A percentile compares a stretch with the other conserved stretches of the same genome.
Conservation (phyloP, 2,888 invertebrate species). For the Phasia obesa region DNA sequence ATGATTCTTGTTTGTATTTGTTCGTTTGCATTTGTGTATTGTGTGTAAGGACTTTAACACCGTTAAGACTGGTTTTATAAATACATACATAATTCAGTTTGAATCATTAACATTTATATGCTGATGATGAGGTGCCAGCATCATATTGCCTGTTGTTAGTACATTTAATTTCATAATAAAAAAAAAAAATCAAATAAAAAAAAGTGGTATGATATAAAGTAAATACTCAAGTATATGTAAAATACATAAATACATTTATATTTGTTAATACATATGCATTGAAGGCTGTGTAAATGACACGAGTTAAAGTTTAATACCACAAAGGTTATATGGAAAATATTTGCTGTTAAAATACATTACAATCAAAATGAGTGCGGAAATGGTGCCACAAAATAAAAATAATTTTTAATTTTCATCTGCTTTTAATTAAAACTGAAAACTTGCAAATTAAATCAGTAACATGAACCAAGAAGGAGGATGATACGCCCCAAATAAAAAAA, state of each 20-base stretch:
- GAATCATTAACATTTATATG: constrained; percentile 73
- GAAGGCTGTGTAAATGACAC: constrained; percentile 38
- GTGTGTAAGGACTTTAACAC: constrained; percentile 32
- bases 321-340: constrained; percentile 36
- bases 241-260: constrained; percentile 19
- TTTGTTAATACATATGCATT: background rate
- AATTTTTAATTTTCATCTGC: constrained; percentile 75
- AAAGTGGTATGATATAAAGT: constrained; percentile 29
- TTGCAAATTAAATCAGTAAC: constrained; percentile 73
- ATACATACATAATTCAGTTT: constrained; percentile 64
- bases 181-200: too few species aligned
- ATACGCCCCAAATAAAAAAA: constrained; percentile 6
- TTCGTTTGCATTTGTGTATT: background rate
- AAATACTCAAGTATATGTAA: constrained; percentile 36
- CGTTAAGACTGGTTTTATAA: constrained; percentile 42
- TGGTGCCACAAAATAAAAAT: constrained; percentile 60
- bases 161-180: background rate
- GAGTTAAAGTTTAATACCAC: constrained; percentile 53
- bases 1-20: constrained; percentile 54
- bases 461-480: constrained; percentile 16
- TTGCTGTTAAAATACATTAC: constrained; percentile 22
- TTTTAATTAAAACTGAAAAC: constrained; percentile 80
- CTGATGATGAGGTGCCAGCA: constrained; percentile 71
- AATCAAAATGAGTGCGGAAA: constrained; percentile 41
- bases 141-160: constrained; percentile 34